phyloP scores from a whole-genome alignment of 2,113 vertebrate species.

The Physeter macrocephalus region DNA sequence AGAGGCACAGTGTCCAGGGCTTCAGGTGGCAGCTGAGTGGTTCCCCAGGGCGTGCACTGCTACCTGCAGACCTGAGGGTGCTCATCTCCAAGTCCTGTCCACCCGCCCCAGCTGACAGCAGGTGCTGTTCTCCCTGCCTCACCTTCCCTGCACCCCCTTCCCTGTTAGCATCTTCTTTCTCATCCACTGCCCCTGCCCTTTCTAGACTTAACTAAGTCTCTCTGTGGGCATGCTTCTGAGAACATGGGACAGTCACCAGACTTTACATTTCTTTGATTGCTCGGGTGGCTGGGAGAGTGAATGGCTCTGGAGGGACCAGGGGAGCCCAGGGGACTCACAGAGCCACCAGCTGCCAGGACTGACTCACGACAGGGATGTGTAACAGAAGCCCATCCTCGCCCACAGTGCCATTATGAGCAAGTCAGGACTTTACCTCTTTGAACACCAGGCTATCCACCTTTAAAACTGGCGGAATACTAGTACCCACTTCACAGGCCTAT shows the following conservation, averaged over 20 bases:
- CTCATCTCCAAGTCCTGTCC: background rate
- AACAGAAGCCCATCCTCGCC: rapidly evolving
- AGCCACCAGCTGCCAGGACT: background rate
- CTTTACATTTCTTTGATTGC: background rate
- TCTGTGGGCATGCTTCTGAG: background rate
- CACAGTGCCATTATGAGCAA: background rate
- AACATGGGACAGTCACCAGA: too few species aligned
- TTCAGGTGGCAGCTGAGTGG: background rate
- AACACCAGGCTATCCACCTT: background rate
- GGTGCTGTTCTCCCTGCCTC: too few species aligned
- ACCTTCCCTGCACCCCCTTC: rapidly evolving
- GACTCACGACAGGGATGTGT: too few species aligned
- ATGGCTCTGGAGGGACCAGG: background rate
- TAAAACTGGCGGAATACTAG: background rate
- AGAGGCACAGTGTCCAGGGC: background rate
- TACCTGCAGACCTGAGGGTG: background rate
- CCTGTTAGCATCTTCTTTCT: background rate
- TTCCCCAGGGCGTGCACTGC: background rate
- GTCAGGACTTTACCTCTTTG: background rate
- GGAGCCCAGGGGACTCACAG: too few species aligned
- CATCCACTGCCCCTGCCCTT: background rate
- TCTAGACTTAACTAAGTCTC: background rate
- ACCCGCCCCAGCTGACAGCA: background rate
- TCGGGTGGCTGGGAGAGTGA: background rate
- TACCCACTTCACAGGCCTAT: background rate